These are phyloP conservation scores for Polypedilum vanderplanki DNA, from an alignment of 1,140 invertebrate species.

Conservation along the genomic window DNA sequence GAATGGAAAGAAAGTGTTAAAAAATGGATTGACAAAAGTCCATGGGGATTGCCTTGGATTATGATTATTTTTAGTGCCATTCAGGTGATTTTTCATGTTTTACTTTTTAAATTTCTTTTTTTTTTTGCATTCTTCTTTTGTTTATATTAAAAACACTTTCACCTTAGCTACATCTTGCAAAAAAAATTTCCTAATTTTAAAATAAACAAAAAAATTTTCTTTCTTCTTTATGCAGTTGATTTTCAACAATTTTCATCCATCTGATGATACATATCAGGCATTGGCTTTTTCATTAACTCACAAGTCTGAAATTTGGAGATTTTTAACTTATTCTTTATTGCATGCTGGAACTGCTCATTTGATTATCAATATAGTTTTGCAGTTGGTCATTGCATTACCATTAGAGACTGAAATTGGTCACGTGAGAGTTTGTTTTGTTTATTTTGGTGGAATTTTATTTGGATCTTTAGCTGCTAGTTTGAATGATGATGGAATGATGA, in stretches of 20 bases:
- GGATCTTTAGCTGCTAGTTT: conserved; percentile 71
- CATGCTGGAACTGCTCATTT: conserved; percentile 63
- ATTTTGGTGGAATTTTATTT: conserved; percentile 58
- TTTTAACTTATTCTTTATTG: conserved; percentile 73
- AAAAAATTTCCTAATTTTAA: not conserved
- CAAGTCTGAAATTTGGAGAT: conserved; percentile 67
- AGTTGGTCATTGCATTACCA: conserved; percentile 59
- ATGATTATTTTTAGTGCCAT: not conserved
- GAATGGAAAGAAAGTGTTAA: not conserved
- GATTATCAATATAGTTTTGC: conserved; percentile 55
- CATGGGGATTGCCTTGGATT: not conserved
- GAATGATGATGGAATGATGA: conserved; percentile 65
- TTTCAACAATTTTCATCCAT: not conserved
- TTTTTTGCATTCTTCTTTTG: not conserved
- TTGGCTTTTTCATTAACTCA: conserved; percentile 64
- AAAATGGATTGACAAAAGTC: not conserved
- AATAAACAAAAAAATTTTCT: not conserved
- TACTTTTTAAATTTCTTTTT: not conserved
- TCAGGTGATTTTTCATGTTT: not conserved
- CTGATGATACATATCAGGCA: conserved; percentile 44
- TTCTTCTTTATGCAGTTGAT: not conserved
- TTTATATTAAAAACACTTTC: not conserved
- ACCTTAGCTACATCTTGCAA: not conserved
- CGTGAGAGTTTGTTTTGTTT: conserved; percentile 62
- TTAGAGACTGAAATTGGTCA: conserved; percentile 79